Evolutionary conservation across 2,113 vertebrate species (phyloP), one percentile per base, ranked within the genome.

Genomic region (Sebastes schlegelii): DNA sequence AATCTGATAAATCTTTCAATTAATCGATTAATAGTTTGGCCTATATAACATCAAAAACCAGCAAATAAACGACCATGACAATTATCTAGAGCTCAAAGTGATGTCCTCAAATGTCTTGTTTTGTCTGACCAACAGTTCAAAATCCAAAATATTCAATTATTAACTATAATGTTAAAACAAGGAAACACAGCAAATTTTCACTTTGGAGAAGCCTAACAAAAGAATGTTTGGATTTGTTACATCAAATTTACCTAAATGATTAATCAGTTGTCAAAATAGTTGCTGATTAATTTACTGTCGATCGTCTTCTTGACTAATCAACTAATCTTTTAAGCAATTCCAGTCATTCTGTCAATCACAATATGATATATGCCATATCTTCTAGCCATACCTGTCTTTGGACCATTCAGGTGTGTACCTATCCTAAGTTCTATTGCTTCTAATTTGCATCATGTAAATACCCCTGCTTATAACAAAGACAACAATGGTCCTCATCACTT

Each of bases 291-390:
- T 34, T 34, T 34, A 16, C 42, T 21, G 19, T 72, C 13, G 5
- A 26, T 4, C 2, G 34, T 4, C 26, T 34, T 3, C 26, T 34
- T 21, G 8, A 21, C 4, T 26, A 34, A 34, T 48, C 16, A 4
- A 34, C 45, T 19, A 11, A 48, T n/a, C 8, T 40, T 58, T 60
- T 26, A 26, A 26, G 26, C 26, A 26, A 26, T 26, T 26, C 26
- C 26, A 26, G 26, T 26, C 40, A 80, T 80, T 54, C 62, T 51
- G 23, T 71, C 52, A 48, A 66, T 83, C 26, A 71, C 63, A 54
- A 8, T 62, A 19, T 43, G 14, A 23, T 70, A 26, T 61, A 34
- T 79, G 66, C 12, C 14, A 26, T 74, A 67, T 80, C 63, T 57
- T 66, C 55, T 19, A 34, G 55, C 14, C 10, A 2, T 9, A 3